Conservation (phyloP, 2,113 vertebrate genomes). For the Takifugu flavidus region DNA sequence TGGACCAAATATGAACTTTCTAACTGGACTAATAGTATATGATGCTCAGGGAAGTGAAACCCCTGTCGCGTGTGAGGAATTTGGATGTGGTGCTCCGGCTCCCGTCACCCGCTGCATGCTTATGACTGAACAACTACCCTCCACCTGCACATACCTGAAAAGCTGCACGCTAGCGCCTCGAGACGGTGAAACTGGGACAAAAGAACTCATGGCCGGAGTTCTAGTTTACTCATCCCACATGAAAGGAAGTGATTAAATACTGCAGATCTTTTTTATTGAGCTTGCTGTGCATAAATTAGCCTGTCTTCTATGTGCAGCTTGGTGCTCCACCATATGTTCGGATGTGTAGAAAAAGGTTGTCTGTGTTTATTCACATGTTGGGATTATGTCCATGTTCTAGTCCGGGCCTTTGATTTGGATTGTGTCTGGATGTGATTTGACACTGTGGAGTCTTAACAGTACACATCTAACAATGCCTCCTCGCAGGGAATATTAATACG, state of each 20-base stretch:
- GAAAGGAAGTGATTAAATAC: too few relatives aligned
- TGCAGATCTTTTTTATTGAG: too few relatives aligned
- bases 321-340: neutral
- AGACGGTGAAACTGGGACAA: conserved; percentile 10
- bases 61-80: conserved; percentile 1
- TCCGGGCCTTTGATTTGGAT: conserved; percentile 17
- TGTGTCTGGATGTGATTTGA: conserved; percentile 1
- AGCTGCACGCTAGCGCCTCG: neutral
- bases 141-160: conserved; percentile 39
- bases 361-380: conserved; percentile 10
- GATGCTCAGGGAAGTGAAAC: neutral
- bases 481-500: too few relatives aligned
- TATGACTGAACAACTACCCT: conserved; percentile 4
- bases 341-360: conserved; percentile 1
- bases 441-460: too few relatives aligned
- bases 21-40: too few relatives aligned
- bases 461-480: too few relatives aligned
- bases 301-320: too few relatives aligned
- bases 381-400: conserved; percentile 4
- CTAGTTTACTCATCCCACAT: too few relatives aligned
- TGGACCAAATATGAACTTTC: neutral
- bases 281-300: too few relatives aligned
- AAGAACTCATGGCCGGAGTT: conserved; percentile 19
- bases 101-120: conserved; percentile 11
- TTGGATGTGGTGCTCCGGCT: neutral